Percentiles rank a stretch among this genome's conserved stretches.
These are phyloP conservation scores for Spicauda simplicius DNA, from an alignment of 2,888 invertebrate genomes.

Conservation along the genomic window DNA sequence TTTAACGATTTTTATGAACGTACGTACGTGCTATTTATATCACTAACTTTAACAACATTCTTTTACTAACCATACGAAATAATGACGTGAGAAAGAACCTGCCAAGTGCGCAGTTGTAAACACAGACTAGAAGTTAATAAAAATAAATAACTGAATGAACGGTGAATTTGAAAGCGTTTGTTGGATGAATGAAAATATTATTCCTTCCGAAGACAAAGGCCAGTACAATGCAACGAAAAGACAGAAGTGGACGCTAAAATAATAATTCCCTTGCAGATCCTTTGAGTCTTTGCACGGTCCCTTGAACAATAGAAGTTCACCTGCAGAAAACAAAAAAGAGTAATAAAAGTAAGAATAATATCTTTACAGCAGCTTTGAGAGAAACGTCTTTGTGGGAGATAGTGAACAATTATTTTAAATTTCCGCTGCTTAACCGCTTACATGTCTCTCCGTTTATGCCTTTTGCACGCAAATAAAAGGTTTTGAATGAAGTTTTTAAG, in stretches of 20 bases:
- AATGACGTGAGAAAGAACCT: background rate
- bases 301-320: constrained; percentile 27
- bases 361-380: constrained; percentile 9
- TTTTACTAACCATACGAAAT: background rate
- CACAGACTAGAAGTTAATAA: background rate
- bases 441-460: background rate
- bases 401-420: constrained; percentile 11
- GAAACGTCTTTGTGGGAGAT: constrained; percentile 22
- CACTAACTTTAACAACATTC: background rate
- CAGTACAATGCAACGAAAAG: constrained; percentile 11
- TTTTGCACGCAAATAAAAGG: background rate
- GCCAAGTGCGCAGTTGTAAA: background rate
- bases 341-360: constrained; percentile 24
- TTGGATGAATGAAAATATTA: constrained; percentile 14
- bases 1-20: background rate
- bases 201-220: constrained; percentile 16
- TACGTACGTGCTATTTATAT: background rate
- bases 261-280: constrained; percentile 29
- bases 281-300: constrained; percentile 21
- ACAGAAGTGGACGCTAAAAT: constrained; percentile 22
- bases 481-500: background rate
- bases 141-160: constrained; percentile 2
- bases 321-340: constrained; percentile 21
- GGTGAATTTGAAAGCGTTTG: constrained; percentile 5
- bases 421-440: constrained; percentile 6